Conservation (phyloP, 1,140 invertebrate genomes). For the Drosophila trapezifrons region DNA sequence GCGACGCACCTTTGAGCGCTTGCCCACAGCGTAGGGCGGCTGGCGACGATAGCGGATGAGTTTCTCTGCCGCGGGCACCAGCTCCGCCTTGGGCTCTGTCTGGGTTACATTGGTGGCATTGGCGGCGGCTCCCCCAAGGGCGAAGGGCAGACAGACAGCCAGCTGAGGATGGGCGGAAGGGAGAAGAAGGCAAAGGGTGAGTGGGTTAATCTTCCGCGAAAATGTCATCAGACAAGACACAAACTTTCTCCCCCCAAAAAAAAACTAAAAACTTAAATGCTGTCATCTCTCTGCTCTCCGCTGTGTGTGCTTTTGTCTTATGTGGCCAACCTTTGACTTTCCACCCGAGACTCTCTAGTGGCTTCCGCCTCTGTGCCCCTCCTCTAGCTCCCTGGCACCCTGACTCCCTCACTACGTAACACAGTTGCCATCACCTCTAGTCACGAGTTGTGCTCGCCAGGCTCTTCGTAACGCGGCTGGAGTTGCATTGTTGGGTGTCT, state of each 20-base stretch:
- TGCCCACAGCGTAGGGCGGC: constrained; percentile 42
- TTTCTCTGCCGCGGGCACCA: constrained; percentile 56
- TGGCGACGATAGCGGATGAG: constrained; percentile 68
- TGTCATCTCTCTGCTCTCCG: constrained; percentile 29
- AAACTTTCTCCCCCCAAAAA: constrained; percentile 39
- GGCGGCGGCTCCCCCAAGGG: constrained; percentile 9
- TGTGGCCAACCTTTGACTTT: constrained; percentile 47
- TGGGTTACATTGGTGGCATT: constrained; percentile 26
- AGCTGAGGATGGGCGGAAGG: constrained; percentile 24
- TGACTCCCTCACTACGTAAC: constrained; percentile 56
- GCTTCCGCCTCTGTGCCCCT: constrained; percentile 30
- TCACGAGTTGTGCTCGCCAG: constrained; percentile 42
- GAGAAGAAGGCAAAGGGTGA: constrained; percentile 21
- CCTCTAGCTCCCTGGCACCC: constrained; percentile 16
- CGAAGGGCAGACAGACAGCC: constrained; percentile 45
- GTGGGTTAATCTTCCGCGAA: constrained; percentile 55
- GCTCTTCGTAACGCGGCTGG: constrained; percentile 38
- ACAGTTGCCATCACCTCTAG: constrained; percentile 24
- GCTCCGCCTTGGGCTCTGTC: constrained; percentile 6
- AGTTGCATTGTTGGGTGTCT: constrained; percentile 34
- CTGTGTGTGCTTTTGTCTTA: constrained; percentile 33
- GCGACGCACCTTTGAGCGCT: constrained; percentile 56
- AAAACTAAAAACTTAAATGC: constrained; percentile 24
- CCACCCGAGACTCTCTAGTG: constrained; percentile 22
- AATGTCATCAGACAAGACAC: constrained; percentile 37